These are phyloP conservation scores for Anarhynchus alexandrinus DNA, from an alignment of 2,113 vertebrate genomes.

Conservation along the genomic window DNA sequence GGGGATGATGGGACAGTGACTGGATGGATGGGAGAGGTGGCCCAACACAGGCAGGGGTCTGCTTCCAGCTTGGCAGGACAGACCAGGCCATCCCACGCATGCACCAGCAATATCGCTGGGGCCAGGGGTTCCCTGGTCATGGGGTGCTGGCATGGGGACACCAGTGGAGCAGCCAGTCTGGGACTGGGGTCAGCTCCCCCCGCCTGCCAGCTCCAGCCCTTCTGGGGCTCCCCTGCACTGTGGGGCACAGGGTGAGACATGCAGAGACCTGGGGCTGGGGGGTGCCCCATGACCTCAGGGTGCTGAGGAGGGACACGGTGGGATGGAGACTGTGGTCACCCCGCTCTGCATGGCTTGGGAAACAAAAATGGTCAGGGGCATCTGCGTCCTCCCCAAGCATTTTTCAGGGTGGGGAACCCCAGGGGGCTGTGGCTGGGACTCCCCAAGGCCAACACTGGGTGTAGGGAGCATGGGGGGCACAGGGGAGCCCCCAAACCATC, in stretches of 20 bases:
- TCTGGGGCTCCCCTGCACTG: accelerated
- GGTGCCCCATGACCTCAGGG: background rate
- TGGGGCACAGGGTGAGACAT: background rate
- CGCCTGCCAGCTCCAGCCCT: background rate
- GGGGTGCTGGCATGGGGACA: background rate
- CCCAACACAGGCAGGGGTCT: background rate
- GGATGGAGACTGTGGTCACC: background rate
- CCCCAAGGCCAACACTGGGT: background rate
- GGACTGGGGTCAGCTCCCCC: background rate
- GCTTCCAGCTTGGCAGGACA: background rate
- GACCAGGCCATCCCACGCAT: accelerated
- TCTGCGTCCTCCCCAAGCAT: accelerated
- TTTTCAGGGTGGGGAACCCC: background rate
- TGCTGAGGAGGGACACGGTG: accelerated
- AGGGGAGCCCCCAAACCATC: background rate
- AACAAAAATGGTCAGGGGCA: accelerated
- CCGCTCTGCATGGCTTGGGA: accelerated
- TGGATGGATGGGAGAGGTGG: background rate
- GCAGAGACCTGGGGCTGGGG: background rate
- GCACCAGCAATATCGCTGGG: accelerated
- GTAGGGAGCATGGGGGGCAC: too few relatives aligned
- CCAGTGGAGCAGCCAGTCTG: accelerated
- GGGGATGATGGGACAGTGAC: background rate
- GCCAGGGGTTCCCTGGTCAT: background rate
- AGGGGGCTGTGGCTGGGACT: background rate